These are phyloP conservation scores for Trogon melanurus DNA, from an alignment of 2,113 vertebrate species.

Conservation along the genomic window DNA sequence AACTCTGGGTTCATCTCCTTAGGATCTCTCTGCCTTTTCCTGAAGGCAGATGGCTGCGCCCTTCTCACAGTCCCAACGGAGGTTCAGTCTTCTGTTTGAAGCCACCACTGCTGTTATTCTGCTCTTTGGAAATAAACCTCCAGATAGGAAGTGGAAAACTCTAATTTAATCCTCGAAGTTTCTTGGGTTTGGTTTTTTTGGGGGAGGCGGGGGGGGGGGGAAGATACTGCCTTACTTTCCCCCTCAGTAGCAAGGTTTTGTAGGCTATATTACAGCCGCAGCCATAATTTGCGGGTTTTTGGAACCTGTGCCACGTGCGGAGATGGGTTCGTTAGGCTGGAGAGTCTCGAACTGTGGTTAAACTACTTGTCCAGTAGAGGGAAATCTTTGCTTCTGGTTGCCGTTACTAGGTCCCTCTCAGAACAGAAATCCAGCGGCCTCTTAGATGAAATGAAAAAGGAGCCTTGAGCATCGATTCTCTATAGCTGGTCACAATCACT, in stretches of 20 bases:
- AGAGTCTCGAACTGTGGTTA: neutral
- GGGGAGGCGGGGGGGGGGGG: no score
- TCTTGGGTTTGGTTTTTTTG: neutral
- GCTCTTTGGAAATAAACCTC: neutral
- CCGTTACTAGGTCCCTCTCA: no score
- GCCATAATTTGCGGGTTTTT: neutral
- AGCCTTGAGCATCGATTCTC: neutral
- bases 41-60: neutral
- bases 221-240: neutral
- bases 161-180: neutral
- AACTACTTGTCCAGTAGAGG: neutral
- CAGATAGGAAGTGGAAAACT: neutral
- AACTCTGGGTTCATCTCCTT: neutral
- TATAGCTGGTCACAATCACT: neutral
- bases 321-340: fast-evolving
- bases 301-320: neutral
- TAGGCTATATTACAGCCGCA: neutral
- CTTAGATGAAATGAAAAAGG: neutral
- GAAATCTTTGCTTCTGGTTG: neutral
- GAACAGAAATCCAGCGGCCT: neutral
- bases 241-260: neutral
- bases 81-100: neutral
- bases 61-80: neutral
- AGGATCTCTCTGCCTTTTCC: neutral
- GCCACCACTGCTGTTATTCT: neutral